These are phyloP conservation scores for Cylloceria caligata DNA, from an alignment of 2,888 invertebrate genomes.

Conservation along the genomic window DNA sequence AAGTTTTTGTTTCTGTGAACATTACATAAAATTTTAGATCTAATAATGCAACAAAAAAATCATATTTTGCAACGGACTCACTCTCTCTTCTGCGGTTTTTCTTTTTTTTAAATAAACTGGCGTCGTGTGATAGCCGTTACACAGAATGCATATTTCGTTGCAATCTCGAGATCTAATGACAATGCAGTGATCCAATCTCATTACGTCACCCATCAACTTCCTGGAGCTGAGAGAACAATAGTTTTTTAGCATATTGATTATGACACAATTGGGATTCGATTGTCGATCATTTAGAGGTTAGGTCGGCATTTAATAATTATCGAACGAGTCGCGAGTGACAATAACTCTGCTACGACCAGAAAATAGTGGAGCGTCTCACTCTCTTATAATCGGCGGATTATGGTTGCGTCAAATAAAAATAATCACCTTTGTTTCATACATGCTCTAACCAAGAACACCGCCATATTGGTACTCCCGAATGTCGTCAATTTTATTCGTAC, in stretches of 20 bases:
- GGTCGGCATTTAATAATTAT: neutral
- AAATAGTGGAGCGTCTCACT: neutral
- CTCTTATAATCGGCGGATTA: neutral
- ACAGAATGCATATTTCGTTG: conserved; percentile 61
- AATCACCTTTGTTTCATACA: conserved; percentile 73
- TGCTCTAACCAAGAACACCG: conserved; percentile 71
- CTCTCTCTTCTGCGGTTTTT: conserved; percentile 88
- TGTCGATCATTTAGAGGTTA: conserved; percentile 50
- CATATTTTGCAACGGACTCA: conserved; percentile 74
- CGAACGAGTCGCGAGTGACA: neutral
- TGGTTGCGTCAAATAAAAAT: conserved; percentile 22
- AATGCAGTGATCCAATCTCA: conserved; percentile 50
- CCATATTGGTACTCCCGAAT: conserved; percentile 68
- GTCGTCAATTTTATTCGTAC: neutral
- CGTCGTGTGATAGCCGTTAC: conserved; percentile 81
- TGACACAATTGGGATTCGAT: neutral
- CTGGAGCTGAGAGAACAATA: conserved; percentile 52
- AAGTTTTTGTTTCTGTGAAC: conserved; percentile 66
- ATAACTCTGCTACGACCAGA: neutral
- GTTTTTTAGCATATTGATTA: neutral
- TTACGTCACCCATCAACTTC: conserved; percentile 63
- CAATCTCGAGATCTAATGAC: conserved; percentile 50
- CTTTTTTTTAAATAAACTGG: conserved; percentile 86
- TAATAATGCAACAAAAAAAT: conserved; percentile 3
- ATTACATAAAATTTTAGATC: neutral